A percentile compares a stretch with the other conserved stretches of the same genome.
These are phyloP conservation scores for Chrysolina oricalcia DNA, from an alignment of 2,888 invertebrate genomes.

Conservation along the genomic window DNA sequence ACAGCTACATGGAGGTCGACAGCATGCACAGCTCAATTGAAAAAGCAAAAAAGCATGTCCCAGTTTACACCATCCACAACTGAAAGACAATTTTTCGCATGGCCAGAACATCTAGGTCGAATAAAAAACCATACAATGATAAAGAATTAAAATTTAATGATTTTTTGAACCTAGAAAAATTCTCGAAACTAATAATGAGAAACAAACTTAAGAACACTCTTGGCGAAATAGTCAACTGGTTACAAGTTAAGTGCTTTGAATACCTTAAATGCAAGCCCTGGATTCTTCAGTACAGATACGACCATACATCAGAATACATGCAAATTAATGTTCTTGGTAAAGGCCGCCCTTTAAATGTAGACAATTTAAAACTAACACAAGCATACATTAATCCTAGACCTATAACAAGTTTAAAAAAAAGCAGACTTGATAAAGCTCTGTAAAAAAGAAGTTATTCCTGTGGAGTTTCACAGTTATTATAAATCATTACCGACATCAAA, in stretches of 20 bases:
- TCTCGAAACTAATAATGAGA: background rate
- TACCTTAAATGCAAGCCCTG: constrained; percentile 46
- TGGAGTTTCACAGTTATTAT: constrained; percentile 41
- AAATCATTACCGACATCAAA: too few relatives aligned
- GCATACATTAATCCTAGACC: constrained; percentile 10
- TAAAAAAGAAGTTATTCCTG: constrained; percentile 34
- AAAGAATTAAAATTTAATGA: constrained; percentile 45
- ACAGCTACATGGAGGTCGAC: constrained; percentile 50
- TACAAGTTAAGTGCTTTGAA: constrained; percentile 48
- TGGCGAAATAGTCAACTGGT: constrained; percentile 48
- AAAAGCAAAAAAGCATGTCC: constrained; percentile 47
- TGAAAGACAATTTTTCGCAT: constrained; percentile 48
- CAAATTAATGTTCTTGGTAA: too few relatives aligned
- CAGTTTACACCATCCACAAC: constrained; percentile 48
- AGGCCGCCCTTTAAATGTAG: background rate
- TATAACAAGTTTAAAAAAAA: constrained; percentile 26
- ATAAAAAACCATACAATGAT: constrained; percentile 41
- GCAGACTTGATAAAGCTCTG: constrained; percentile 35
- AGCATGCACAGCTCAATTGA: constrained; percentile 50
- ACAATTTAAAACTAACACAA: background rate
- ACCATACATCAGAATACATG: too few relatives aligned
- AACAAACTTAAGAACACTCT: constrained; percentile 34
- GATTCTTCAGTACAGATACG: constrained; percentile 46
- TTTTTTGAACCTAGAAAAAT: constrained; percentile 42
- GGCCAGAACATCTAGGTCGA: constrained; percentile 42